phyloP scores from a whole-genome alignment of 2,888 invertebrate genomes.

The Nymphalis urticae region DNA sequence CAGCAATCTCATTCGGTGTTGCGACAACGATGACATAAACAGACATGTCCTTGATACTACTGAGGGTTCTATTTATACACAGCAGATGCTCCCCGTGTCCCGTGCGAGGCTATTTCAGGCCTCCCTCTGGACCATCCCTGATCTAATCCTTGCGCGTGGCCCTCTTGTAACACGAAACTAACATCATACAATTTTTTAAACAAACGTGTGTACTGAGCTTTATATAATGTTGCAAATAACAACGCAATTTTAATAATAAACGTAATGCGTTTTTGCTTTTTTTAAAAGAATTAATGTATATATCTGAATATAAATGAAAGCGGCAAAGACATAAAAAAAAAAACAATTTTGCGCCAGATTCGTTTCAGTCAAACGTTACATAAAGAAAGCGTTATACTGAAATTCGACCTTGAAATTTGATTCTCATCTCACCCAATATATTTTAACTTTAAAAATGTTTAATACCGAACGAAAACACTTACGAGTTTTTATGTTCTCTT shows the following conservation, averaged over 20 bases:
- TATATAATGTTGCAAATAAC: neutral
- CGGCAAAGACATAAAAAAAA: too few relatives aligned
- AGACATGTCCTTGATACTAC: constrained; percentile 79
- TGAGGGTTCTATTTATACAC: constrained; percentile 74
- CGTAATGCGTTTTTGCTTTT: too few relatives aligned
- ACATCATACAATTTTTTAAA: constrained; percentile 42
- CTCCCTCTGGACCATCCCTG: constrained; percentile 47
- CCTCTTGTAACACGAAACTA: constrained; percentile 47
- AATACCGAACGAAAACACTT: too few relatives aligned
- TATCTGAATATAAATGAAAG: too few relatives aligned
- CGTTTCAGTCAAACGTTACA: too few relatives aligned
- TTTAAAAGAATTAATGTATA: too few relatives aligned
- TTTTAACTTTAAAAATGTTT: too few relatives aligned
- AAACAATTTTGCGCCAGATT: too few relatives aligned
- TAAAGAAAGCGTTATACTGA: too few relatives aligned
- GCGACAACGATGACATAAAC: constrained; percentile 46
- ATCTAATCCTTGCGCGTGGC: constrained; percentile 43
- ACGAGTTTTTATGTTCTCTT: too few relatives aligned
- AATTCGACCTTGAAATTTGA: too few relatives aligned
- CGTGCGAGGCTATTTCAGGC: constrained; percentile 73
- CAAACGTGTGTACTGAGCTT: constrained; percentile 38
- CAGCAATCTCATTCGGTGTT: neutral
- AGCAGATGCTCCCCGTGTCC: constrained; percentile 71
- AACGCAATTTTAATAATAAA: neutral
- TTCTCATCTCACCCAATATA: too few relatives aligned